Base-by-base conservation (phyloP, 2,113 vertebrate species). In the Syngnathoides biaculeatus region DNA sequence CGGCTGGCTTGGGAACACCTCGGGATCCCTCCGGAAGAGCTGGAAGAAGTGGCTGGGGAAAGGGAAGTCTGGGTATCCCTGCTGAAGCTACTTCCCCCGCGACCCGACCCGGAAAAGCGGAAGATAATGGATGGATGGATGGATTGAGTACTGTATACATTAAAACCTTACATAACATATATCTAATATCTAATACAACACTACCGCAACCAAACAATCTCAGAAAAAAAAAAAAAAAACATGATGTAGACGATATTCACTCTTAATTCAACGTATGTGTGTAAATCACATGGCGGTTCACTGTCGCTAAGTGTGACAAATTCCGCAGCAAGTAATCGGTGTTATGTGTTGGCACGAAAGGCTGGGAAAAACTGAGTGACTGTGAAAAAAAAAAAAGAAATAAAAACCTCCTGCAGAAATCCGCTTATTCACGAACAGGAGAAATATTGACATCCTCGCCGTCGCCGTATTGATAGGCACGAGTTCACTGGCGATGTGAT, bases 261-360 rank as follows among this genome's bases (percentile, higher is more conserved):
- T 79, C 77, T 77, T 83, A 67, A 76, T 84, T 84, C 70, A 68
- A 24, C 50, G 19, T 20, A 19, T 35, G 30, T 35, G 30, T 35
- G 30, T 35, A 68, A 73, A 65, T 81, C 73, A 67, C 71, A 68
- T 67, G 72, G 64, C 73, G 52, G 55, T 67, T 77, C 78, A 64
- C 64, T 39, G 69, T 72, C 67, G 80, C 73, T 77, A 80, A 86
- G 64, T 84, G 85, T 81, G 83, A 86, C 86, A 83, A 87, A 88
- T 88, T 79, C 74, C 77, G 61, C 78, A 73, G 74, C 79, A 72
- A 78, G 69, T 69, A 73, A 88, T 83, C 86, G 84, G 72, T 83
- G 77, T 71, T 74, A 19, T 67, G 69, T 64, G 77, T 71, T 77
- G 74, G 67, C 55, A 52, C 73, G 69, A 78, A 80, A 77, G 72